Percentiles rank a stretch among this genome's conserved stretches.
Conservation (phyloP, 2,888 invertebrate genomes). For the Diploptera punctata region DNA sequence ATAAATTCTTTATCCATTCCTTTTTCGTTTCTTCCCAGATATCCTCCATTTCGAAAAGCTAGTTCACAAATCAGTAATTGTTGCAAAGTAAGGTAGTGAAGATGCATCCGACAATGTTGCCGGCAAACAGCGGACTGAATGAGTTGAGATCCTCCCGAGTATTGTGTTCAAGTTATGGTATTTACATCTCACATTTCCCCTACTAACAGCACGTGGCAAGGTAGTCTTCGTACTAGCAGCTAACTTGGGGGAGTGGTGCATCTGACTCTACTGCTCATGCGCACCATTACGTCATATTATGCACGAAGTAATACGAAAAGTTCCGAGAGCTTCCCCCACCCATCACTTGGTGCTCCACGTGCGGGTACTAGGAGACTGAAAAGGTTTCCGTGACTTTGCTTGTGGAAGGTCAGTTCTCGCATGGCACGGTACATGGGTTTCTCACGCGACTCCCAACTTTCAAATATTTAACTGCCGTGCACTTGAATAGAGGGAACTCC, state of each 20-base stretch:
- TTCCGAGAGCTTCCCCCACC: slow-evolving; percentile 18
- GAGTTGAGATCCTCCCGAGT: slow-evolving; percentile 27
- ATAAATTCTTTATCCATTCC: slow-evolving; percentile 61
- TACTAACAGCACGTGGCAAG: slow-evolving; percentile 40
- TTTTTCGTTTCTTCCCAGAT: slow-evolving; percentile 54
- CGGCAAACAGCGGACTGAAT: slow-evolving; percentile 34
- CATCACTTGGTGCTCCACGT: background rate
- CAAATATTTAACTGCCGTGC: no score
- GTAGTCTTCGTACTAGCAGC: slow-evolving; percentile 26
- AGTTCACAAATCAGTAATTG: background rate
- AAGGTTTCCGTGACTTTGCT: slow-evolving; percentile 14
- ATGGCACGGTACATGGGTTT: slow-evolving; percentile 4
- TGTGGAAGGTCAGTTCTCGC: slow-evolving; percentile 37
- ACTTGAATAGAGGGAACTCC: no score
- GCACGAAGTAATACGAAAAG: slow-evolving; percentile 17
- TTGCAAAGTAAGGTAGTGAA: slow-evolving; percentile 4
- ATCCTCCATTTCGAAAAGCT: slow-evolving; percentile 47
- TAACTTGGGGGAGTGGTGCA: slow-evolving; percentile 25
- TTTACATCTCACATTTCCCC: slow-evolving; percentile 40
- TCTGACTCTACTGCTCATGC: slow-evolving; percentile 31
- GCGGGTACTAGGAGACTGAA: background rate
- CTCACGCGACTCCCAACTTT: slow-evolving; percentile 3
- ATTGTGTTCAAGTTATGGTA: slow-evolving; percentile 34
- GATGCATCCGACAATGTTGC: slow-evolving; percentile 24
- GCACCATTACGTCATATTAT: background rate